Base-by-base conservation (phyloP, 2,888 invertebrate genomes). In the Miltochrista miniata region DNA sequence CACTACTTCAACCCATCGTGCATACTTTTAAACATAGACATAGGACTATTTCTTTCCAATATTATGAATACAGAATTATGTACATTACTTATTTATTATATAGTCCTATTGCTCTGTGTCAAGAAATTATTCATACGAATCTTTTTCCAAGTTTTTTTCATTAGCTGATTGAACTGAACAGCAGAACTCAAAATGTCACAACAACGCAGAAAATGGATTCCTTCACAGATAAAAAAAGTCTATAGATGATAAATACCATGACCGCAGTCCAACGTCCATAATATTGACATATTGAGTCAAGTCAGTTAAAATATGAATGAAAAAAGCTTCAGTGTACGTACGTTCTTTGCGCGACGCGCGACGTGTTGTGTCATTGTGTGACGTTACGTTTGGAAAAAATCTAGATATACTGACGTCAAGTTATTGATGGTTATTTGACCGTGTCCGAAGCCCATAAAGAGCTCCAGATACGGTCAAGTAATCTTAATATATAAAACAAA, bases 201-300 rank as follows among this genome's bases (percentile, higher is more conserved):
- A 91, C 90, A 91, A 91, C 89, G 85, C 83, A 89, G 90, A 90
- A 90, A 90, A 90, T 90, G 90, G 90, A 89, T 83, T 82, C 89
- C 85, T 49, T 61, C 62, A 68, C 58, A 66, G 60, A 68, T 60
- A 52, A 51, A 14, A 40, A 45, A 39, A 13, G 8, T 30, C 30
- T 39, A 7, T 1, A 43, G 34, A 24, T 10, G 14, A 33, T 7
- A n/a, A 1, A 1, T 12, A 7, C 2, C 18, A 24, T 4, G 2
- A 24, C 5, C 5, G 18, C 2, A 24, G 18, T 24, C 2, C 18
- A 5, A 24, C 18, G 18, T 24, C 18, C 18, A 2, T 24, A 4
- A 24, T 24, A 4, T 24, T 24, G 18, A 24, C n/a, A n/a, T n/a
- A n/a, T n/a, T n/a, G n/a, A n/a, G n/a, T n/a, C n/a, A n/a, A n/a